phyloP scores from a whole-genome alignment of 92 coral and sea anemone species.

The Zoanthus sociatus region DNA sequence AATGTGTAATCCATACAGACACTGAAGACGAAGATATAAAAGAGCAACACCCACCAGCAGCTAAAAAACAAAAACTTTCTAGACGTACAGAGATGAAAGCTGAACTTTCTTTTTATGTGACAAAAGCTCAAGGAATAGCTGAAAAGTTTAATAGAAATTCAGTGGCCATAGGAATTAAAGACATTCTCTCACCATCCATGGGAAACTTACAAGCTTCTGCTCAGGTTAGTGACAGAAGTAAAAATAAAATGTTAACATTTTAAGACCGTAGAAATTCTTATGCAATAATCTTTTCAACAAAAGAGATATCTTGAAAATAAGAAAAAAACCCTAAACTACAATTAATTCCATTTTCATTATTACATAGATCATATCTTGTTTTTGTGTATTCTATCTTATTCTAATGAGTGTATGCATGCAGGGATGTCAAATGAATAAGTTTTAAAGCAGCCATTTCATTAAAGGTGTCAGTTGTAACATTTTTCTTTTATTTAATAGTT shows the following conservation, averaged over 20 bases:
- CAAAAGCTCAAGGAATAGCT: conserved; percentile 89
- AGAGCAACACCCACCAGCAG: conserved; percentile 59
- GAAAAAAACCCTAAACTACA: no score
- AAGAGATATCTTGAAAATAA: no score
- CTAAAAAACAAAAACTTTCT: conserved; percentile 67
- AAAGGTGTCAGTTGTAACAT: no score
- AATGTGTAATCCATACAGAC: neutral
- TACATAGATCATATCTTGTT: neutral
- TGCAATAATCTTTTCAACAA: no score
- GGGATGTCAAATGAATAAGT: no score
- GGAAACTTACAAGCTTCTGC: conserved; percentile 95
- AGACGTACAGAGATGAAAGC: conserved; percentile 32
- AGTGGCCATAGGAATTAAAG: conserved; percentile 87
- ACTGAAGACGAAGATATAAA: conserved; percentile 46
- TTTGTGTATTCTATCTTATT: neutral
- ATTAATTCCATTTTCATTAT: neutral
- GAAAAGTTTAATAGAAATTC: conserved; percentile 69
- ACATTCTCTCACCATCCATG: conserved; percentile 92
- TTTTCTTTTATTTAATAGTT: no score
- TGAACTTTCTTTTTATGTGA: conserved; percentile 79
- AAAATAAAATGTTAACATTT: neutral
- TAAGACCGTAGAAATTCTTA: neutral
- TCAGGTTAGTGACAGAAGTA: conserved; percentile 66
- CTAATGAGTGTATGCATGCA: neutral
- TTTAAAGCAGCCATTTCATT: no score